Evolutionary conservation across 2,797 vertebrate genomes (phyloP).

Genomic region (Eidolon dupreanum): DNA sequence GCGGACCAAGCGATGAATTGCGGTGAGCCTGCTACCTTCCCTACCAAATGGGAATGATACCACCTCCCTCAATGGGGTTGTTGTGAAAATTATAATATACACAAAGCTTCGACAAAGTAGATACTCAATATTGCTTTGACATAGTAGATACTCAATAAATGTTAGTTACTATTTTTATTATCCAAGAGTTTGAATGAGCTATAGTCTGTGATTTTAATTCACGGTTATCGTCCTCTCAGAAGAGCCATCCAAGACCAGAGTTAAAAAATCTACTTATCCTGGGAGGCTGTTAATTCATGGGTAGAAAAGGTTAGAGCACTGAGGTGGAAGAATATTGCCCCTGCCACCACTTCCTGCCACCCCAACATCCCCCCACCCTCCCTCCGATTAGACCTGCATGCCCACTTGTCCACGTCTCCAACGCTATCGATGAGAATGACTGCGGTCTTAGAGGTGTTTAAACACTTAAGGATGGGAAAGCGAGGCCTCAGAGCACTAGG

Average conservation of each 20-base stretch:
- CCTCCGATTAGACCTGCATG: neutral
- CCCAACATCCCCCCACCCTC: too few species aligned
- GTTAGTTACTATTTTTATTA: slow-evolving; percentile 50
- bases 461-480: neutral
- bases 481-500: accelerated
- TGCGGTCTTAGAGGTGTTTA: neutral
- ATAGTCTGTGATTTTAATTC: neutral
- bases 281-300: neutral
- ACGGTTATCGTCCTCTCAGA: slow-evolving; percentile 16
- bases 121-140: neutral
- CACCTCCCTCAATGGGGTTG: neutral
- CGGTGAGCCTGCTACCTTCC: neutral
- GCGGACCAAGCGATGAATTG: neutral
- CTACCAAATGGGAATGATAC: neutral
- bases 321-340: neutral
- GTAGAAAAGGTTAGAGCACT: neutral
- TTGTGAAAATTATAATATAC: neutral
- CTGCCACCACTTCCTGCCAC: neutral
- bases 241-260: neutral
- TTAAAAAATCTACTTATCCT: neutral
- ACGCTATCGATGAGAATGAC: neutral
- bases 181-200: neutral
- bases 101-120: neutral
- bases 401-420: neutral
- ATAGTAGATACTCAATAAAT: neutral